A percentile compares a stretch with the other conserved stretches of the same genome.
Conservation (phyloP, 1,140 invertebrate species). For the Papilio helenus region DNA sequence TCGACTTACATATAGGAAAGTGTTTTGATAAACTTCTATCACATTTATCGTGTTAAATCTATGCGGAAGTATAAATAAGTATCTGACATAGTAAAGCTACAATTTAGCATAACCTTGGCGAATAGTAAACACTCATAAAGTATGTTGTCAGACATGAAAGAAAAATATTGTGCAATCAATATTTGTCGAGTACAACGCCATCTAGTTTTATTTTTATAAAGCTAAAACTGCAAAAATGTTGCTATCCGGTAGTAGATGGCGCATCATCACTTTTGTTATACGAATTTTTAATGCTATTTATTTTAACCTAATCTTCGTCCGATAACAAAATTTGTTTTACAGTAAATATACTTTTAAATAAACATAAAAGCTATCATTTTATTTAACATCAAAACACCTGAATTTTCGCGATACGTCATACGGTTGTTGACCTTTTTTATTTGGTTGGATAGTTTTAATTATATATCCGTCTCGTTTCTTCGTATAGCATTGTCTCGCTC, state of each 20-base stretch:
- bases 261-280: neutral
- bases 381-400: neutral
- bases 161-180: conserved; percentile 30
- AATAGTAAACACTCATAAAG: conserved; percentile 1
- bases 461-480: conserved; percentile 44
- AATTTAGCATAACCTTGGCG: conserved; percentile 32
- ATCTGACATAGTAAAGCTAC: conserved; percentile 4
- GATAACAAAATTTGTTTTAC: neutral
- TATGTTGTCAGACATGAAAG: neutral
- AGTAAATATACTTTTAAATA: conserved; percentile 5
- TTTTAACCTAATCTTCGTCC: neutral
- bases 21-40: too few relatives aligned
- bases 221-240: neutral
- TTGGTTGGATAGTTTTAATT: conserved; percentile 46
- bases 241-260: neutral
- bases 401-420: conserved; percentile 14
- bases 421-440: conserved; percentile 45
- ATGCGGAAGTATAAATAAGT: conserved; percentile 5
- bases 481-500: conserved; percentile 54
- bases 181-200: neutral
- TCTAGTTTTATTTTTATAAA: neutral
- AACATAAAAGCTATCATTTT: neutral
- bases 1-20: too few relatives aligned
- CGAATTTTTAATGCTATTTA: neutral
- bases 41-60: too few relatives aligned